Evolutionary conservation across 2,888 invertebrate genomes (phyloP).

Genomic region (Leptinotarsa tumamoca): DNA sequence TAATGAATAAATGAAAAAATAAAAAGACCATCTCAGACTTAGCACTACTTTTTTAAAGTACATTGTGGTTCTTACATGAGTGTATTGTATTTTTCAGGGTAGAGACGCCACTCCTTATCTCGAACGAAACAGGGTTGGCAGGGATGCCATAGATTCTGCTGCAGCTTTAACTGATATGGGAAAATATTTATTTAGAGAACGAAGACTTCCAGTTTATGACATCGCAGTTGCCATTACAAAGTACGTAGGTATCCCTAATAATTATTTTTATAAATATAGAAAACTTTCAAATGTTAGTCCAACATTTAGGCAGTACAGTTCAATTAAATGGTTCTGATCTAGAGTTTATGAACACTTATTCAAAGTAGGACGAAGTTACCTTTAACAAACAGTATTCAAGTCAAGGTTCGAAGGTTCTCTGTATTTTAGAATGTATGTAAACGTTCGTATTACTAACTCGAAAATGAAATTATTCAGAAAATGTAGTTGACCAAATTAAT

Average conservation of each 20-base stretch:
- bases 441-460: no score
- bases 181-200: slow-evolving; percentile 95
- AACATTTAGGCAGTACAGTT: no score
- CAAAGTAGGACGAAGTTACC: no score
- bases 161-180: slow-evolving; percentile 96
- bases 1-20: not conserved
- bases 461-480: no score
- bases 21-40: not conserved
- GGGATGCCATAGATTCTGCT: slow-evolving; percentile 94
- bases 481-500: no score
- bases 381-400: no score
- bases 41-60: not conserved
- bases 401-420: no score
- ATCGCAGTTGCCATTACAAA: slow-evolving; percentile 96
- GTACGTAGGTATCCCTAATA: slow-evolving; percentile 72
- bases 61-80: not conserved
- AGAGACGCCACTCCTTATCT: slow-evolving; percentile 95
- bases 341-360: no score
- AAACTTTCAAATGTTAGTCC: not conserved
- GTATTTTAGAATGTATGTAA: no score
- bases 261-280: not conserved
- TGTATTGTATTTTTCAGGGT: slow-evolving; percentile 72
- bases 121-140: slow-evolving; percentile 91
- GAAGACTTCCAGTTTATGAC: slow-evolving; percentile 93
- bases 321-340: no score